Conservation (phyloP, 2,888 invertebrate genomes). For the Apoda limacodes region DNA sequence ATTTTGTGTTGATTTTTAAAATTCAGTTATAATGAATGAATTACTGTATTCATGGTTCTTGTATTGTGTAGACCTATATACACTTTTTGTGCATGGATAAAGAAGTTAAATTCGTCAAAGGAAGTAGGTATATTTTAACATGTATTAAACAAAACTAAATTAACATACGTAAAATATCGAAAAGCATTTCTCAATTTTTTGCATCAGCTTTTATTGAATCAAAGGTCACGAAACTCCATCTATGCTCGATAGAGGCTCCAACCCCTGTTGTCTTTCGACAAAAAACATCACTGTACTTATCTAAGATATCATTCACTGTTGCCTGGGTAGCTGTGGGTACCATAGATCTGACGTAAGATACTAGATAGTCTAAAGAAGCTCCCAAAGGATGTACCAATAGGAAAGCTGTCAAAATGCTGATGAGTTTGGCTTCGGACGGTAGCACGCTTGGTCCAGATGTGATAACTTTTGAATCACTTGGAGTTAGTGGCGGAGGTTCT, state of each 20-base stretch:
- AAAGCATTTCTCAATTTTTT: too few species aligned
- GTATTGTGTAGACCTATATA: too few species aligned
- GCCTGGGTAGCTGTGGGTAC: slow-evolving; percentile 32
- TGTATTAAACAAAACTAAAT: too few species aligned
- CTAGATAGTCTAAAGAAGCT: slow-evolving; percentile 41
- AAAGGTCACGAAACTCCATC: slow-evolving; percentile 41
- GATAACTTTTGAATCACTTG: slow-evolving; percentile 22
- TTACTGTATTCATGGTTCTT: too few species aligned
- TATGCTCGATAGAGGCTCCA: slow-evolving; percentile 37
- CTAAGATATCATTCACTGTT: slow-evolving; percentile 30
- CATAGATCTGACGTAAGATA: slow-evolving; percentile 43
- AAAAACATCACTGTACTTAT: slow-evolving; percentile 40
- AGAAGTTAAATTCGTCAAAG: too few species aligned
- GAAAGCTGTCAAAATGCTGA: slow-evolving; percentile 49
- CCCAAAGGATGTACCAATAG: slow-evolving; percentile 50
- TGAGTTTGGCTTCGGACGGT: slow-evolving; percentile 43
- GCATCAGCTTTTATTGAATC: slow-evolving; percentile 29
- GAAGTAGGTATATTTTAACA: too few species aligned
- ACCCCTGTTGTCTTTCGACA: slow-evolving; percentile 30
- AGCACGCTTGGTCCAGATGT: slow-evolving; percentile 22
- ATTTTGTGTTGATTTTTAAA: too few species aligned
- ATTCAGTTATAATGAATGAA: too few species aligned
- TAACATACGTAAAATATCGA: too few species aligned
- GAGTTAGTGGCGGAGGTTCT: slow-evolving; percentile 25
- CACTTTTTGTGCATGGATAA: too few species aligned